phyloP scores from a whole-genome alignment of 2,797 vertebrate genomes.

The Gorsachius magnificus region DNA sequence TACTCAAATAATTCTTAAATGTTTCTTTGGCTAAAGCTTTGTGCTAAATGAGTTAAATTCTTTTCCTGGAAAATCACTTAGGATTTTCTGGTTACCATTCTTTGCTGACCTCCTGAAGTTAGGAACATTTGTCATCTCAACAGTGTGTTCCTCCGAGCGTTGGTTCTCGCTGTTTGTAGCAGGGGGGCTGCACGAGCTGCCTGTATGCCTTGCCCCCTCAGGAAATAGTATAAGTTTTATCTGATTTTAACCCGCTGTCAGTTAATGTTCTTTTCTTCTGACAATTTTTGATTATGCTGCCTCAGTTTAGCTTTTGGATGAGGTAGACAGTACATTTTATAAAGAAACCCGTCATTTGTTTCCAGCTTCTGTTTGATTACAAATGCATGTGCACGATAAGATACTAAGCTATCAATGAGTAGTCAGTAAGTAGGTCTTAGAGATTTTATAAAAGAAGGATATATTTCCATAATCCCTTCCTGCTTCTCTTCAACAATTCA shows the following conservation, averaged over 20 bases:
- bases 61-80: not conserved
- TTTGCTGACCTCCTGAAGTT: not conserved
- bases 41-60: not conserved
- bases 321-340: not conserved
- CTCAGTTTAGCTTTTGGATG: not conserved
- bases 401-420: not conserved
- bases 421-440: not conserved
- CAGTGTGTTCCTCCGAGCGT: not conserved
- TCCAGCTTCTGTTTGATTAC: not conserved
- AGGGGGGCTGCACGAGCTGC: not conserved
- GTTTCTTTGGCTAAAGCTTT: not conserved
- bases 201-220: rapidly evolving
- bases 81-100: not conserved
- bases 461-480: not conserved
- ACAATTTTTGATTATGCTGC: not conserved
- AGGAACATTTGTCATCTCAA: not conserved
- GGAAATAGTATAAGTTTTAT: not conserved
- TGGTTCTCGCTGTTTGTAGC: not conserved
- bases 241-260: not conserved
- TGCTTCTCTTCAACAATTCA: not conserved
- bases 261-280: not conserved
- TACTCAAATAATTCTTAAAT: not conserved
- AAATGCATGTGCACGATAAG: not conserved
- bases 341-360: not conserved
- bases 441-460: not conserved